phyloP scores from a whole-genome alignment of 2,797 vertebrate species.

The Sorex maritimensis region DNA sequence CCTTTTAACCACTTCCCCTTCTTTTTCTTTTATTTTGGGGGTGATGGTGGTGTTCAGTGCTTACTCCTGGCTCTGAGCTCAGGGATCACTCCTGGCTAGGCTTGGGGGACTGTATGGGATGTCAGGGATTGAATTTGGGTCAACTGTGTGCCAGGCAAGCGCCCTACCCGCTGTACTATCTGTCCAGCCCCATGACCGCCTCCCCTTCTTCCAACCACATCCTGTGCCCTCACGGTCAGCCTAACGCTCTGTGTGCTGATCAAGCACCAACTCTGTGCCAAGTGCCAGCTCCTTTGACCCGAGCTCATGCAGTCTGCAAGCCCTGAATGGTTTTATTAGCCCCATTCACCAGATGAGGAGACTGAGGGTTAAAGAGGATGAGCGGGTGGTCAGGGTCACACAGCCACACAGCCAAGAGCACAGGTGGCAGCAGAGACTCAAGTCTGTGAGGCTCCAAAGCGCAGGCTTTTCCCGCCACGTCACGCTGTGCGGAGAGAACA shows the following conservation, averaged over 20 bases:
- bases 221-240: not conserved
- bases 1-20: not conserved
- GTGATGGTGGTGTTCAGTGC: too few species aligned
- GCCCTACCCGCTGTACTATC: too few species aligned
- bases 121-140: too few species aligned
- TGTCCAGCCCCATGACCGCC: not conserved
- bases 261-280: not conserved
- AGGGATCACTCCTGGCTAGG: too few species aligned
- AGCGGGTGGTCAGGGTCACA: conserved; percentile 10
- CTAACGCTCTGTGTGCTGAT: not conserved
- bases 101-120: too few species aligned
- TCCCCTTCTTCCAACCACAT: not conserved
- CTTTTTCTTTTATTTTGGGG: too few species aligned
- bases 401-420: not conserved
- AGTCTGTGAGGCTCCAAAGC: not conserved
- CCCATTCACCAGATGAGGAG: conserved; percentile 61
- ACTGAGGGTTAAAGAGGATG: not conserved
- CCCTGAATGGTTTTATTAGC: not conserved
- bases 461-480: not conserved
- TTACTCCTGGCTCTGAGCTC: too few species aligned
- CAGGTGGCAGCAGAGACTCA: conserved; percentile 16
- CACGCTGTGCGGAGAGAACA: not conserved
- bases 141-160: too few species aligned
- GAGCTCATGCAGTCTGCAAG: not conserved
- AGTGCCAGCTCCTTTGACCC: not conserved